Evolutionary conservation across 2,797 vertebrate genomes (phyloP).

Genomic region (Lutjanus argentimaculatus): DNA sequence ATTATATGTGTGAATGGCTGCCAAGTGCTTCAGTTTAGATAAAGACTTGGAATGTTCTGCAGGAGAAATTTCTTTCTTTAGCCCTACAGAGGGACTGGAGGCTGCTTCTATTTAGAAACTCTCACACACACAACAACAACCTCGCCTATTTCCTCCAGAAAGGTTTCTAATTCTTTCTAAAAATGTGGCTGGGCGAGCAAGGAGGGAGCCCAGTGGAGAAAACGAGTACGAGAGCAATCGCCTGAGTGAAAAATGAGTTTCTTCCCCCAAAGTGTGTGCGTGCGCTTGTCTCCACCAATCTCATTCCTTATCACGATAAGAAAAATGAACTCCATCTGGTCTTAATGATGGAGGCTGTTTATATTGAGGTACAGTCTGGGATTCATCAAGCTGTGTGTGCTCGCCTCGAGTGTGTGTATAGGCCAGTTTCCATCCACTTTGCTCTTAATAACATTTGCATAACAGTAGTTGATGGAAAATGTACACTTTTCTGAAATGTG

Average conservation of each 20-base stretch:
- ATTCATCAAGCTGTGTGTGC: slow-evolving; percentile 14
- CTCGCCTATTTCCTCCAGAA: neutral
- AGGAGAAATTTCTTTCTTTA: neutral
- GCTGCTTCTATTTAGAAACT: neutral
- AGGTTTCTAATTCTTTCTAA: neutral
- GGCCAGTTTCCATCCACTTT: neutral
- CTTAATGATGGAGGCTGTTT: slow-evolving; percentile 46
- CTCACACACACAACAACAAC: neutral
- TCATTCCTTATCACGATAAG: slow-evolving; percentile 29
- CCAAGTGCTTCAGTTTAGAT: neutral
- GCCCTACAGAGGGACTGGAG: neutral
- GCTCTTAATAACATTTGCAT: slow-evolving; percentile 4
- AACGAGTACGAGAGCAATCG: neutral
- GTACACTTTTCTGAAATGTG: neutral
- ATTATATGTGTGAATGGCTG: neutral
- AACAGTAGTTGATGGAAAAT: slow-evolving; percentile 7
- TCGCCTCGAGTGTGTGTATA: neutral
- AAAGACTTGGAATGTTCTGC: neutral
- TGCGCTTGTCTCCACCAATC: neutral
- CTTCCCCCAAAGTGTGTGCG: neutral
- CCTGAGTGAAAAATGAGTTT: neutral
- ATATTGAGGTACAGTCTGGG: slow-evolving; percentile 15
- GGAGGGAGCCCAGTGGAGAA: neutral
- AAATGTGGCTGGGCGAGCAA: neutral
- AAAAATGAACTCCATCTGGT: slow-evolving; percentile 55